phyloP scores from a whole-genome alignment of 2,113 vertebrate genomes.

The Cyanoderma ruficeps region DNA sequence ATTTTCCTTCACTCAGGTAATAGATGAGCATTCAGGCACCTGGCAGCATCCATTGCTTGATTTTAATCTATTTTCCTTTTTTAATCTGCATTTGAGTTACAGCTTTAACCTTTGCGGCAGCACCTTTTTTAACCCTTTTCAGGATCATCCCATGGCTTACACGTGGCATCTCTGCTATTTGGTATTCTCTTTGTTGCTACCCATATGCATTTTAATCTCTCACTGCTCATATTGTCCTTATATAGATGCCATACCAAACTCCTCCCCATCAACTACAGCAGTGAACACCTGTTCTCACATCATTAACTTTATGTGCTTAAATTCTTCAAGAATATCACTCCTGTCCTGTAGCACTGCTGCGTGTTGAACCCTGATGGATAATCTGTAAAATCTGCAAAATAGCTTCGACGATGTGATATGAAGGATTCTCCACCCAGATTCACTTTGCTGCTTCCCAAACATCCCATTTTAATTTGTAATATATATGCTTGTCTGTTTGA shows the following conservation, averaged over 20 bases:
- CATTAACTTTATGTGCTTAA: slow-evolving; percentile 38
- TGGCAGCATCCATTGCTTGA: not conserved
- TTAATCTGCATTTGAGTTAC: not conserved
- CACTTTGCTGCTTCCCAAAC: not conserved
- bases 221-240: not conserved
- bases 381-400: not conserved
- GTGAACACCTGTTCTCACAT: slow-evolving; percentile 54
- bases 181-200: not conserved
- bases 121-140: not conserved
- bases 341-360: not conserved
- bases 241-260: not conserved
- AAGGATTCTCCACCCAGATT: not conserved
- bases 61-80: not conserved
- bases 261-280: slow-evolving; percentile 10
- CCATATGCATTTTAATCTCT: not conserved
- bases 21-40: not conserved
- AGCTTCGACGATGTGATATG: not conserved
- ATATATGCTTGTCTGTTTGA: not conserved
- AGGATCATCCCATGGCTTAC: not conserved
- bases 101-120: not conserved
- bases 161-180: not conserved
- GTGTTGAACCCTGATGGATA: not conserved
- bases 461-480: not conserved
- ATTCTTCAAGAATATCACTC: not conserved
- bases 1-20: not conserved